Base-by-base conservation (phyloP, 2,113 vertebrate species). In the Austrofundulus limnaeus region DNA sequence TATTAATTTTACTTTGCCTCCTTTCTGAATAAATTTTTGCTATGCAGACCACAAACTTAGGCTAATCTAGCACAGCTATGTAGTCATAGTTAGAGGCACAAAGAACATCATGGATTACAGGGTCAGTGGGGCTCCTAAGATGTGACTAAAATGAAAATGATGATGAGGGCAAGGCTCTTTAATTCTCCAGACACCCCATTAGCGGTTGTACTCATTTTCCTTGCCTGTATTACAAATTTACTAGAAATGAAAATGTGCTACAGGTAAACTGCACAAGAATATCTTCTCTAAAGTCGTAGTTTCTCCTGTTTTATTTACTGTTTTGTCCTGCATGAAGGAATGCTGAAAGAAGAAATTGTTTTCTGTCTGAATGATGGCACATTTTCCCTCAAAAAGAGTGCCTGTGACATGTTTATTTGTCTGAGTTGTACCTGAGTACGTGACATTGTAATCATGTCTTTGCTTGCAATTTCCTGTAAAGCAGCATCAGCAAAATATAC, bases 181-280 rank as follows among this genome's bases (percentile, higher is more conserved):
- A 73, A 49, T 59, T 69, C 78, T 80, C 60, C 25, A 31, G 74
- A 59, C 58, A 65, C 67, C 67, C 70, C 48, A 75, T 83, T 83
- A 79, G 70, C 20, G 68, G 3, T 57, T 38, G 42, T 45, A 61
- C 41, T 78, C 47, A 31, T 14, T 52, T 52, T 61, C 64, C 52
- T 23, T 50, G 8, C 31, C 45, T 65, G 66, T 70, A 49, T 56
- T 71, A 66, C 68, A 76, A 39, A 77, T 74, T 64, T 67, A 59
- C 46, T 47, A 24, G 19, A 61, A 56, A 73, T 68, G 45, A 50
- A 45, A 42, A 51, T 45, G 52, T 54, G 42, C 61, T 21, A 20
- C n/a, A 45, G 31, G 41, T 43, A 45, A n/a, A 24, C 23, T 57
- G 46, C 23, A 62, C 21, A 16, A 60, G 15, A 73, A 63, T 60